Evolutionary conservation across 2,113 vertebrate genomes (phyloP).

Genomic region (Athene noctua): DNA sequence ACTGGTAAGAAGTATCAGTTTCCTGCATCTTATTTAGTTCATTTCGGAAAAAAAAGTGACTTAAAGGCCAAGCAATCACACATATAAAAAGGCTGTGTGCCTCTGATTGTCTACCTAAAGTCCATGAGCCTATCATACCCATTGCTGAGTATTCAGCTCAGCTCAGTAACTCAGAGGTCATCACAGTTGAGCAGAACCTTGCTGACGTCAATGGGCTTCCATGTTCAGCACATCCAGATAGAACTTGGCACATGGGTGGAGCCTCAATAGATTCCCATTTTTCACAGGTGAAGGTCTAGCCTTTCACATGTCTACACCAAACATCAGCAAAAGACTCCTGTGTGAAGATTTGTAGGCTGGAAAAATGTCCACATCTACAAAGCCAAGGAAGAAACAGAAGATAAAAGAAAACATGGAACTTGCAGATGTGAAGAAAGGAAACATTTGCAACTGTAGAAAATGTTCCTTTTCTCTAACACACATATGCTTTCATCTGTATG

Average conservation of each 20-base stretch:
- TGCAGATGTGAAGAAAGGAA: neutral
- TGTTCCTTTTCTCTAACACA: neutral
- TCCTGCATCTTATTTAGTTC: neutral
- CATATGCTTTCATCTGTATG: neutral
- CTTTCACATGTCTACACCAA: neutral
- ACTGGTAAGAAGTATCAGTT: neutral
- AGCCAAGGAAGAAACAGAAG: neutral
- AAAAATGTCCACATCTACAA: neutral
- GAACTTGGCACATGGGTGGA: neutral
- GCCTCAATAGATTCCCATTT: neutral
- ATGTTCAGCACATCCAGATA: neutral
- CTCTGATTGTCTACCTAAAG: neutral
- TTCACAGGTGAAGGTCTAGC: neutral
- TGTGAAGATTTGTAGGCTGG: neutral
- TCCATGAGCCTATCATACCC: neutral
- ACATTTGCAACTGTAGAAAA: neutral
- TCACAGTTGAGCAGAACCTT: neutral
- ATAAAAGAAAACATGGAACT: neutral
- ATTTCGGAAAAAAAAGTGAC: neutral
- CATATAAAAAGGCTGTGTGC: rapidly evolving
- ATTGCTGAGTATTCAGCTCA: neutral
- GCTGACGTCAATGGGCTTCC: neutral
- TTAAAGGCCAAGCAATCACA: neutral
- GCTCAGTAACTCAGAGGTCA: neutral
- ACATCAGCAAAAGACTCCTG: neutral